These are phyloP conservation scores for Brevipalpus yothersi DNA, from an alignment of 1,140 invertebrate genomes.

Conservation along the genomic window DNA sequence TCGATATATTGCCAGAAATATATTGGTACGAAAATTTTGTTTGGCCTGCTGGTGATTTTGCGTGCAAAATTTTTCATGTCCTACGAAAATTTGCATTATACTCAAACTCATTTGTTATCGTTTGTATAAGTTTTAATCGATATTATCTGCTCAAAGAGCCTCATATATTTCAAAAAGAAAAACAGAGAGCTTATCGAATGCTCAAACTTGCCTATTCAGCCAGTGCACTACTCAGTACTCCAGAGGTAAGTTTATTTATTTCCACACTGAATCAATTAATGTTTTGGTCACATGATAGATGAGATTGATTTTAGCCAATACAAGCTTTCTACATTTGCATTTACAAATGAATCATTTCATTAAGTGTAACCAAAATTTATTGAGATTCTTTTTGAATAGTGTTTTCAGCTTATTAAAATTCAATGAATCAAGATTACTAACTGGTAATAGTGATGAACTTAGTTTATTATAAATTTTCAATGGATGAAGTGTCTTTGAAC, in stretches of 20 bases:
- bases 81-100: not conserved
- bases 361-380: no score
- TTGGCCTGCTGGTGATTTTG: not conserved
- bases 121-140: not conserved
- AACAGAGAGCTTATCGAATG: not conserved
- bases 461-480: no score
- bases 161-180: not conserved
- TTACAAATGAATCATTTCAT: no score
- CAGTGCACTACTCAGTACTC: not conserved
- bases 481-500: no score
- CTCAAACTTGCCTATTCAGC: not conserved
- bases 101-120: not conserved
- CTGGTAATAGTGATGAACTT: no score
- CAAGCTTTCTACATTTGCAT: no score
- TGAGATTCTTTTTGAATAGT: no score
- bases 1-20: not conserved
- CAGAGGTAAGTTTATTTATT: constrained; percentile 27
- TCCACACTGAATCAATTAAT: no score
- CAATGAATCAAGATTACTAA: no score
- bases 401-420: no score
- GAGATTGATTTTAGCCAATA: not conserved
- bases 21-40: not conserved
- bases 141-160: not conserved
- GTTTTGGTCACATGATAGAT: no score
- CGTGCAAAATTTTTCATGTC: not conserved